These are phyloP conservation scores for Lymantria monacha DNA, from an alignment of 2,888 invertebrate species.

Conservation along the genomic window DNA sequence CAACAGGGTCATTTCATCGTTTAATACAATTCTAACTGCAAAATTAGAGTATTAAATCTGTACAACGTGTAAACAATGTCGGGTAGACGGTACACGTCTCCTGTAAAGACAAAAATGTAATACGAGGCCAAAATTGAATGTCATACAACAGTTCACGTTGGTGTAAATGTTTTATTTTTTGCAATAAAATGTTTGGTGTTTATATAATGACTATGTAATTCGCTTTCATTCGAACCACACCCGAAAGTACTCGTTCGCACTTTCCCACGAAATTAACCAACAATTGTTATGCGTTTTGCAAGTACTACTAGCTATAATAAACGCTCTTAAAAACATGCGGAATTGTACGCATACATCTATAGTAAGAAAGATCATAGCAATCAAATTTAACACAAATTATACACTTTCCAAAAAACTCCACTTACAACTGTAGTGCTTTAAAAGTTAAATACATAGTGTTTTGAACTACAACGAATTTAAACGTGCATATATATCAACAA, in stretches of 20 bases:
- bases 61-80: too few species aligned
- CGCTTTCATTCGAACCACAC: constrained; percentile 37
- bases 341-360: constrained; percentile 26
- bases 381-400: constrained; percentile 23
- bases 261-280: constrained; percentile 62
- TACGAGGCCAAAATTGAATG: too few species aligned
- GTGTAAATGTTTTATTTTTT: too few species aligned
- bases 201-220: not conserved
- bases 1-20: too few species aligned
- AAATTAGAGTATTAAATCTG: too few species aligned
- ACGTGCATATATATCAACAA: constrained; percentile 6
- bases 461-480: constrained; percentile 18
- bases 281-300: constrained; percentile 61
- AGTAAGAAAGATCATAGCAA: constrained; percentile 21
- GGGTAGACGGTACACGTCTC: too few species aligned
- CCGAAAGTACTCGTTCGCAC: constrained; percentile 22
- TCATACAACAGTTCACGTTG: too few species aligned
- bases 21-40: too few species aligned
- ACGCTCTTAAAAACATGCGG: constrained; percentile 21
- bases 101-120: too few species aligned
- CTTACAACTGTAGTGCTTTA: constrained; percentile 12
- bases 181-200: too few species aligned
- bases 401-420: constrained; percentile 33
- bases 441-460: constrained; percentile 11
- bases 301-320: constrained; percentile 44